These are phyloP conservation scores for Emmelina monodactyla DNA, from an alignment of 2,888 invertebrate genomes.

Conservation along the genomic window DNA sequence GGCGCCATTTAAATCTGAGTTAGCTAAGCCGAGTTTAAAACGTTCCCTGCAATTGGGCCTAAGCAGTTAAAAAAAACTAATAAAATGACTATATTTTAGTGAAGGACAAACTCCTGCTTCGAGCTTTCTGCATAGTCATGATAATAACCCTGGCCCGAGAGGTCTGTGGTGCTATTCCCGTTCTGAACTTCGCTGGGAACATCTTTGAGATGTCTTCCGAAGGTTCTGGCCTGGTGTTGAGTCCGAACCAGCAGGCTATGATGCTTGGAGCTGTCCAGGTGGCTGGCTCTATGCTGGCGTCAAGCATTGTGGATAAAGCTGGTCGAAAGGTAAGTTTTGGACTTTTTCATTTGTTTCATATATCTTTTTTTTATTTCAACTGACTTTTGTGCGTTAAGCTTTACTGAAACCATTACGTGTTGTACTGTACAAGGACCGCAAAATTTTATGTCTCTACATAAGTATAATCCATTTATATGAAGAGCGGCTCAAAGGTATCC, in stretches of 20 bases:
- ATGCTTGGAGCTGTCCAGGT: constrained; percentile 47
- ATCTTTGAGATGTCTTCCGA: constrained; percentile 38
- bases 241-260: constrained; percentile 53
- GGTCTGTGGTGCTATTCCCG: constrained; percentile 44
- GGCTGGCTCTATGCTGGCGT: constrained; percentile 35
- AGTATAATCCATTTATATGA: too few species aligned
- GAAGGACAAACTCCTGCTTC: constrained; percentile 34
- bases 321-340: constrained; percentile 57
- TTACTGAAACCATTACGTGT: too few species aligned
- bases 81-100: constrained; percentile 30
- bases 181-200: constrained; percentile 48
- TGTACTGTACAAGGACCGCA: too few species aligned
- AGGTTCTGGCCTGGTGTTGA: constrained; percentile 27
- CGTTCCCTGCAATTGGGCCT: too few species aligned
- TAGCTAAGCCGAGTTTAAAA: too few species aligned
- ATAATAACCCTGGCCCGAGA: constrained; percentile 35
- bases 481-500: too few species aligned
- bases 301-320: constrained; percentile 38
- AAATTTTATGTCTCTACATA: too few species aligned
- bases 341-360: too few species aligned
- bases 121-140: constrained; percentile 41
- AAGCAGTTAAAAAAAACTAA: too few species aligned
- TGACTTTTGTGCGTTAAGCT: too few species aligned
- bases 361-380: too few species aligned
- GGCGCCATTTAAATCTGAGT: too few species aligned